These are phyloP conservation scores for Acholoe squamosa DNA, from an alignment of 2,888 invertebrate species.

Conservation along the genomic window DNA sequence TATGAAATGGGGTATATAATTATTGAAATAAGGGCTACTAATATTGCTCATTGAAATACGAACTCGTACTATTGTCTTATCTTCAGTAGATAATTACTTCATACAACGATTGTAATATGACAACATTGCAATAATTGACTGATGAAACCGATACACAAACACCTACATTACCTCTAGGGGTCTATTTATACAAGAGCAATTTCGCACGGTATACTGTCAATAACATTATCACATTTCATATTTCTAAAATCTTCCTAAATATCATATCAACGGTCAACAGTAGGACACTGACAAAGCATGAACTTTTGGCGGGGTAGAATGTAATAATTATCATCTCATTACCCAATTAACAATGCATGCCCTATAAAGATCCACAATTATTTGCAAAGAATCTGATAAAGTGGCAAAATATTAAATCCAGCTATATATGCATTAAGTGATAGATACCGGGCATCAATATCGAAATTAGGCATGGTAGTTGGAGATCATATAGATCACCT, in stretches of 20 bases:
- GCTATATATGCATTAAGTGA: not conserved
- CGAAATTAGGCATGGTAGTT: not conserved
- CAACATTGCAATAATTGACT: not conserved
- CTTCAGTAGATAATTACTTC: no score
- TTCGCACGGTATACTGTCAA: not conserved
- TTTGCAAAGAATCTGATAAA: not conserved
- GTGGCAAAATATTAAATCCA: not conserved
- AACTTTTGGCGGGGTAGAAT: not conserved
- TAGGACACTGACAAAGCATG: constrained; percentile 2
- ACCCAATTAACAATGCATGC: not conserved
- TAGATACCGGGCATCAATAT: not conserved
- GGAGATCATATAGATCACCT: not conserved
- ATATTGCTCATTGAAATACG: no score
- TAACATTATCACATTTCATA: not conserved
- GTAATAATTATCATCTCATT: not conserved
- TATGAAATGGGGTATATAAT: no score
- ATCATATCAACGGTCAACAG: not conserved
- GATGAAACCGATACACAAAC: not conserved
- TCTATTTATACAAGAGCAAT: not conserved
- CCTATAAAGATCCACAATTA: not conserved
- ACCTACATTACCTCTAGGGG: not conserved
- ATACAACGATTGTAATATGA: no score
- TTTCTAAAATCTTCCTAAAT: not conserved
- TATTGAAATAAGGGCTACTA: no score
- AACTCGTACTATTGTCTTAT: no score